Evolutionary conservation across 2,797 vertebrate species (phyloP).

Genomic region (Mormyrus proboscirostris): DNA sequence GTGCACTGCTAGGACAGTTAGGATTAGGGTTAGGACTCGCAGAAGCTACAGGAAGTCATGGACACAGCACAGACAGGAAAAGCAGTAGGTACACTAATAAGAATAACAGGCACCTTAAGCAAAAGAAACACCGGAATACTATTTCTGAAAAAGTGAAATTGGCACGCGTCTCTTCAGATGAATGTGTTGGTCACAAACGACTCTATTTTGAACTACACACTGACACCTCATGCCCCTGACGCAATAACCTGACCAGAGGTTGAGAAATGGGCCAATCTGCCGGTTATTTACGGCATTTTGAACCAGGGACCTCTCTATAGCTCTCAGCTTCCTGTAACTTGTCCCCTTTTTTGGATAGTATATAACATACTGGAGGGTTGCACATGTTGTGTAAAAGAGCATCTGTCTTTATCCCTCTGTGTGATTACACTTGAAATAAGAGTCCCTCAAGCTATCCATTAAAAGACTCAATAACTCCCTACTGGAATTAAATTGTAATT

Average conservation of each 20-base stretch:
- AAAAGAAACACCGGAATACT: background rate
- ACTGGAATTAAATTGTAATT: background rate
- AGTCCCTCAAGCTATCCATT: background rate
- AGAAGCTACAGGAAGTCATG: background rate
- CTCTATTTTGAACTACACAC: background rate
- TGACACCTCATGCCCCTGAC: background rate
- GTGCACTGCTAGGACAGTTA: too few species aligned
- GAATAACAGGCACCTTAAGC: background rate
- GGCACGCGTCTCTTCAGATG: background rate
- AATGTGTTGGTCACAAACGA: background rate
- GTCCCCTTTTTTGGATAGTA: background rate
- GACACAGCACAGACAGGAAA: background rate
- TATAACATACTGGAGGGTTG: background rate
- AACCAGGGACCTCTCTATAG: background rate
- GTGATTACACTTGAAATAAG: background rate
- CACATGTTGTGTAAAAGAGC: background rate
- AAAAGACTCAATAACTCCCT: background rate
- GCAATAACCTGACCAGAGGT: background rate
- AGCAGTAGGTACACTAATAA: background rate
- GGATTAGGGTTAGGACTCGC: too few species aligned
- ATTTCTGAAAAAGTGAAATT: background rate
- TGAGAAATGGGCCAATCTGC: background rate
- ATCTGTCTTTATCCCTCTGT: background rate
- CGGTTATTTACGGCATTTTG: background rate
- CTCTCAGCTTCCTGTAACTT: background rate